Conservation (phyloP, 2,113 vertebrate genomes). For the Macquaria australasica region DNA sequence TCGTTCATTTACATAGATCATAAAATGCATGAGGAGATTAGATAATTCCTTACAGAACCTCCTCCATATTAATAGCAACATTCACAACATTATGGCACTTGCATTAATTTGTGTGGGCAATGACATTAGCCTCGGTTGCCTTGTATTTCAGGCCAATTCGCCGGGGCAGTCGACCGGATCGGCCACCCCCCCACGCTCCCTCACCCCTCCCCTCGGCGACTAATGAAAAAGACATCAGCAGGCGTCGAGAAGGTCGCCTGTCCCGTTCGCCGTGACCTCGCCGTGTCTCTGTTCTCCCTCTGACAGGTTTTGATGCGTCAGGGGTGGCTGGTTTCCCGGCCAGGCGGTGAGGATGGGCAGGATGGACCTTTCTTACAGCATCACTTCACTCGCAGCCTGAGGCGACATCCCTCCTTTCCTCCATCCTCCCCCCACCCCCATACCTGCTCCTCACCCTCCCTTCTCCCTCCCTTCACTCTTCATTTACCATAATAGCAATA, state of each 20-base stretch:
- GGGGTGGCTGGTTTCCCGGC: slow-evolving; percentile 72
- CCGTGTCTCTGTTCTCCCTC: slow-evolving; percentile 53
- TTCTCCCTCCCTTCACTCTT: slow-evolving; percentile 3
- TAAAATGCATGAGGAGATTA: slow-evolving; percentile 66
- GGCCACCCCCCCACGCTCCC: slow-evolving; percentile 8
- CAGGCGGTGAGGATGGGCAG: slow-evolving; percentile 45
- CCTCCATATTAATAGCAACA: slow-evolving; percentile 64
- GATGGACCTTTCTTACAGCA: slow-evolving; percentile 45
- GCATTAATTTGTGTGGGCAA: slow-evolving; percentile 77
- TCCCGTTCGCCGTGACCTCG: slow-evolving; percentile 63
- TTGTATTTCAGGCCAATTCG: slow-evolving; percentile 71
- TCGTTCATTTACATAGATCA: slow-evolving; percentile 71
- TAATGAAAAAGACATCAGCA: slow-evolving; percentile 82
- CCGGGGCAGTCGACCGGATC: slow-evolving; percentile 60
- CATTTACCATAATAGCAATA: slow-evolving; percentile 36
- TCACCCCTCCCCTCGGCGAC: slow-evolving; percentile 57
- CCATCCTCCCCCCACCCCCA: slow-evolving; percentile 11
- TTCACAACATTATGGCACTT: slow-evolving; percentile 65
- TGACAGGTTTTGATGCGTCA: slow-evolving; percentile 81
- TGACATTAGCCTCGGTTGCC: slow-evolving; percentile 76
- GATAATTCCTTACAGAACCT: slow-evolving; percentile 61
- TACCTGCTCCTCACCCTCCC: slow-evolving; percentile 17
- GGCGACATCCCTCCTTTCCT: slow-evolving; percentile 67
- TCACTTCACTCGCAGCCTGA: slow-evolving; percentile 58
- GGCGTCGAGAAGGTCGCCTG: slow-evolving; percentile 69